Percentiles rank a stretch among this genome's conserved stretches.
phyloP scores from a whole-genome alignment of 2,113 vertebrate genomes.

The Dunckerocampus dactyliophorus region DNA sequence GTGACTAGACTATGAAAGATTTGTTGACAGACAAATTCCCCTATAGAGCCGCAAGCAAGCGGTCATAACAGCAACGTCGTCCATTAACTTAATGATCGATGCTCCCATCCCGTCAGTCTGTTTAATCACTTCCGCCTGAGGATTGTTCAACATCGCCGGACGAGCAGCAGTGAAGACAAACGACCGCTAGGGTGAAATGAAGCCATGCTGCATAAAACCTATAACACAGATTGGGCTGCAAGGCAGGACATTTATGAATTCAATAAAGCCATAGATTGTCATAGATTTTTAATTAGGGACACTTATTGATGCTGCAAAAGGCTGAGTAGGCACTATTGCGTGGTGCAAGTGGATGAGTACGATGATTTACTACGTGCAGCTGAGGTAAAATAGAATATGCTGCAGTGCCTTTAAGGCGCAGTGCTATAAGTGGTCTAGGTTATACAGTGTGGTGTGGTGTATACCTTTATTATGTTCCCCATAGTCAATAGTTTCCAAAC shows the following conservation, averaged over 20 bases:
- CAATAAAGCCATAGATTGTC: constrained; percentile 22
- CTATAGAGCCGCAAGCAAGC: not conserved
- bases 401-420: constrained; percentile 10
- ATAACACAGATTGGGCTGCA: not conserved
- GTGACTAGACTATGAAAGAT: too few relatives aligned
- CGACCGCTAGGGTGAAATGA: constrained; percentile 13
- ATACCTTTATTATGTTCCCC: too few relatives aligned
- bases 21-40: too few relatives aligned
- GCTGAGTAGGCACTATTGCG: constrained; percentile 36
- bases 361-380: constrained; percentile 11
- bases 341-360: not conserved
- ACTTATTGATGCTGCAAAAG: constrained; percentile 33
- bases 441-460: too few relatives aligned
- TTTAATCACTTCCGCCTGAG: constrained; percentile 3
- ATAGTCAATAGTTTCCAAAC: too few relatives aligned
- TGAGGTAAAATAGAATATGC: constrained; percentile 10
- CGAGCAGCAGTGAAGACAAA: constrained; percentile 9
- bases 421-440: not conserved
- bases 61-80: constrained; percentile 4
- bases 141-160: not conserved
- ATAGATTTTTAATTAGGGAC: constrained; percentile 50
- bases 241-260: constrained; percentile 4
- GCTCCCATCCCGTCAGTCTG: not conserved
- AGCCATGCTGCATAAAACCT: constrained; percentile 5
- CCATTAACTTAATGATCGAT: not conserved